Conservation (phyloP, 1,140 invertebrate species). For the Riptortus pedestris region DNA sequence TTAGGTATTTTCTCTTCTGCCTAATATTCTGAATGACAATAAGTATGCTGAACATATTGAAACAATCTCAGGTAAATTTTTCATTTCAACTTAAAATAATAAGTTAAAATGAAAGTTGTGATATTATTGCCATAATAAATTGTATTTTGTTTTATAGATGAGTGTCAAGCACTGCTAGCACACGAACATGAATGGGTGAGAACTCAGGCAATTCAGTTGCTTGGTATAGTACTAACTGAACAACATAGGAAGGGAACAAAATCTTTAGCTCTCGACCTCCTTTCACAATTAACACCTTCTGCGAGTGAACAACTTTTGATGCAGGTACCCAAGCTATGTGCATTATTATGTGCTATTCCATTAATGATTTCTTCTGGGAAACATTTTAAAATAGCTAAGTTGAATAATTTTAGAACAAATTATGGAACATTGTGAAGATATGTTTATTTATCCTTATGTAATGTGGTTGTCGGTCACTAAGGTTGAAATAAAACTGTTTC, state of each 20-base stretch:
- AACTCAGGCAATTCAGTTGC: slow-evolving; percentile 57
- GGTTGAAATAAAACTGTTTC: too few relatives aligned
- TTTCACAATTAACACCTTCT: slow-evolving; percentile 38
- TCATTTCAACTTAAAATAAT: too few relatives aligned
- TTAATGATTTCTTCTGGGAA: too few relatives aligned
- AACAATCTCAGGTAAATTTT: slow-evolving; percentile 42
- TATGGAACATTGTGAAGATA: too few relatives aligned
- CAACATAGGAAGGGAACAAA: slow-evolving; percentile 46
- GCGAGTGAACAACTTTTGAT: slow-evolving; percentile 37
- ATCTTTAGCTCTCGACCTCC: slow-evolving; percentile 31
- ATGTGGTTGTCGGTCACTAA: too few relatives aligned
- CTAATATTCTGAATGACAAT: slow-evolving; percentile 41
- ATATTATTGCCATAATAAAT: neutral
- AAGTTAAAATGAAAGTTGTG: too few relatives aligned
- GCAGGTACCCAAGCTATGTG: slow-evolving; percentile 25
- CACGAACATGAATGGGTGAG: slow-evolving; percentile 66
- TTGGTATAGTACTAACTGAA: slow-evolving; percentile 55
- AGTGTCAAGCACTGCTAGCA: slow-evolving; percentile 41
- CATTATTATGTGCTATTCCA: too few relatives aligned
- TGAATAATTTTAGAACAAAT: too few relatives aligned
- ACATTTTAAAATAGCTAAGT: too few relatives aligned
- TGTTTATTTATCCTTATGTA: too few relatives aligned
- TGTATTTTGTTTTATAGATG: neutral
- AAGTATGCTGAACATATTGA: slow-evolving; percentile 39
- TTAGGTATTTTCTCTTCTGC: slow-evolving; percentile 36